Conservation (phyloP, 2,797 vertebrate genomes). For the Mus spretus region DNA sequence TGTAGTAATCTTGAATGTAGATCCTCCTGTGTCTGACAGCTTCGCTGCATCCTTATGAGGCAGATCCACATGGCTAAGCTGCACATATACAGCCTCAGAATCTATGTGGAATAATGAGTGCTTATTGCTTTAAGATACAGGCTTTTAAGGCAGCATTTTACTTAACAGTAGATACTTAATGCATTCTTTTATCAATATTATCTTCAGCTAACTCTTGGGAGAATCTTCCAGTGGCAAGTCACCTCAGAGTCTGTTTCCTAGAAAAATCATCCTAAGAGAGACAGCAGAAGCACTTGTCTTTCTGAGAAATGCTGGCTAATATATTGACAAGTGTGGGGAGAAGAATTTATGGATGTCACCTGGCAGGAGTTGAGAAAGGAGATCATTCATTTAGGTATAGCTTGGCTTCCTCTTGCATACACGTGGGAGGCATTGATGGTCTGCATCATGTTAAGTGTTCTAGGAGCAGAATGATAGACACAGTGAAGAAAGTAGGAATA, state of each 20-base stretch:
- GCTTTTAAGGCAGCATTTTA: slow-evolving; percentile 11
- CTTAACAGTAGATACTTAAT: neutral
- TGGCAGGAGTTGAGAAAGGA: neutral
- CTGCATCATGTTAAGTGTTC: neutral
- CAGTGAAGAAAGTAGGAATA: slow-evolving; percentile 20
- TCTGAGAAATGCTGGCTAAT: neutral
- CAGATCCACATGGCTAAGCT: neutral
- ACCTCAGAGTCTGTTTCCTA: slow-evolving; percentile 4
- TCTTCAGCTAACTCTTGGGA: neutral
- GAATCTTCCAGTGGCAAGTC: slow-evolving; percentile 21
- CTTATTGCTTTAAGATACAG: neutral
- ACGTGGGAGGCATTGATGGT: neutral
- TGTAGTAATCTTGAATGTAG: neutral
- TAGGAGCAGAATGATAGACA: slow-evolving; percentile 29
- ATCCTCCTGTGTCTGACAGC: neutral
- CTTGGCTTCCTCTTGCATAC: slow-evolving; percentile 5
- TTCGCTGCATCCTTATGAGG: neutral
- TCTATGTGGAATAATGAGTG: neutral
- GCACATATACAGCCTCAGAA: neutral
- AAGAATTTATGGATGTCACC: neutral
- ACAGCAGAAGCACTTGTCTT: neutral
- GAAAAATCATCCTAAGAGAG: slow-evolving; percentile 55
- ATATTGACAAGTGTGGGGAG: neutral
- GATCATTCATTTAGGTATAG: neutral
- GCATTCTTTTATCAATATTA: neutral